Base-by-base conservation (phyloP, 2,888 invertebrate genomes). In the Lycocerus yunnanus region DNA sequence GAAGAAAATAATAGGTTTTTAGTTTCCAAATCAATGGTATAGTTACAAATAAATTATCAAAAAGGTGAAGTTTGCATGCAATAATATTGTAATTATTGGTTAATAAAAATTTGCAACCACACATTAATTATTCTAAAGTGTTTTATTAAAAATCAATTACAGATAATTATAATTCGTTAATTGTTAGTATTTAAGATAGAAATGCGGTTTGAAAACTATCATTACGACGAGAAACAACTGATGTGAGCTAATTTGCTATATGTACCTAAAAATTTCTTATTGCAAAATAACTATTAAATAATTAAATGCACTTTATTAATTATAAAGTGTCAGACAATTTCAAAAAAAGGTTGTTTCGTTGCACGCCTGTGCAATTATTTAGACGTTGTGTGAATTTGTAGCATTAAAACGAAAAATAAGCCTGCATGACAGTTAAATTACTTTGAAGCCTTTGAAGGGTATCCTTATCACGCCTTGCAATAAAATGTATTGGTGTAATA, bases 351-450 rank as follows among this genome's bases (percentile, higher is more conserved):
- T 63, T 60, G 58, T 58, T 58, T 58, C 70, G 65, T 70, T 58
- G 71, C 66, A 66, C 66, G 71, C 66, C 59, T 71, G 59, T 15
- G 24, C 65, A 71, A 66, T 71, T 58, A 24, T 60, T 66, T 65
- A 59, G 58, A 66, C 71, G 71, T 71, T 58, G 65, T 11, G n/a
- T 70, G 18, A 58, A 58, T 16, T 24, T 58, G 63, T n/a, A 70
- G 63, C 58, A 65, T 43, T 65, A 70, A 63, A 18, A 63, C 58
- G 15, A 63, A 27, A 70, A 24, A 63, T 13, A 59, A 21, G 27
- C 43, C 6, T 43, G 58, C 18, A 16, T 66, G 71, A 58, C 58
- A 66, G 66, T n/a, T 18, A 63, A 63, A 63, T 63, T 63, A 63
- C 61, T 63, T 18, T 16, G n/a, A 63, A 63, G 43, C 43, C 43